A percentile compares a stretch with the other conserved stretches of the same genome.
Evolutionary conservation across 1,140 invertebrate species (phyloP).

Genomic region (Zophobas morio): DNA sequence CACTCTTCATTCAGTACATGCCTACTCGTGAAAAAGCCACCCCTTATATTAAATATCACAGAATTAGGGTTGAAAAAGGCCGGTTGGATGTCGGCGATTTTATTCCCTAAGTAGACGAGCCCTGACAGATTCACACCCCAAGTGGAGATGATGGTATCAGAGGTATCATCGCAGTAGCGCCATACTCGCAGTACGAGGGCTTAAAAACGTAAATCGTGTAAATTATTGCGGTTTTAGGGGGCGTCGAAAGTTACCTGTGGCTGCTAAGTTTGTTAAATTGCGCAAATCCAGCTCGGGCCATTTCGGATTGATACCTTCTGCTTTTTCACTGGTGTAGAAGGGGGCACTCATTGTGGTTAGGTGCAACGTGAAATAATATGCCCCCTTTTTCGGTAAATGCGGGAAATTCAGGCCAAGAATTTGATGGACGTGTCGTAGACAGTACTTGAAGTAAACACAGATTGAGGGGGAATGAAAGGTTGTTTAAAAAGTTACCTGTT

Average conservation of each 20-base stretch:
- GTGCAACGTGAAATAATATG: conserved; percentile 86
- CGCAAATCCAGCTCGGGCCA: conserved; percentile 79
- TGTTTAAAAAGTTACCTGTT: conserved; percentile 68
- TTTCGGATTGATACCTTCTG: conserved; percentile 80
- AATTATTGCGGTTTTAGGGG: neutral
- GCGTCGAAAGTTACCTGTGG: conserved; percentile 44
- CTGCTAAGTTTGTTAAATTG: conserved; percentile 48
- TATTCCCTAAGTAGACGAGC: conserved; percentile 83
- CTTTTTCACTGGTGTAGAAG: conserved; percentile 89
- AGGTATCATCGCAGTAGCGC: conserved; percentile 65
- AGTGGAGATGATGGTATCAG: conserved; percentile 76
- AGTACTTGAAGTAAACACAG: conserved; percentile 58
- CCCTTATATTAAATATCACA: conserved; percentile 89
- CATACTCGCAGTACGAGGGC: conserved; percentile 75
- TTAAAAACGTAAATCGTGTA: conserved; percentile 38
- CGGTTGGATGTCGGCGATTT: conserved; percentile 80
- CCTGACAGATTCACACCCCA: conserved; percentile 91
- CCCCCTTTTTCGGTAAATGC: conserved; percentile 61
- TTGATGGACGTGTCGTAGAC: conserved; percentile 65
- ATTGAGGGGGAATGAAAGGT: conserved; percentile 29
- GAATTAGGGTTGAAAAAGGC: conserved; percentile 83
- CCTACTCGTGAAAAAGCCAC: conserved; percentile 83
- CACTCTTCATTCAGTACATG: conserved; percentile 64
- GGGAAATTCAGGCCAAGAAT: conserved; percentile 64
- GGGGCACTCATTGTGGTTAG: conserved; percentile 85